phyloP scores from a whole-genome alignment of 2,113 vertebrate genomes.

The Cryptoleucopteryx plumbea region DNA sequence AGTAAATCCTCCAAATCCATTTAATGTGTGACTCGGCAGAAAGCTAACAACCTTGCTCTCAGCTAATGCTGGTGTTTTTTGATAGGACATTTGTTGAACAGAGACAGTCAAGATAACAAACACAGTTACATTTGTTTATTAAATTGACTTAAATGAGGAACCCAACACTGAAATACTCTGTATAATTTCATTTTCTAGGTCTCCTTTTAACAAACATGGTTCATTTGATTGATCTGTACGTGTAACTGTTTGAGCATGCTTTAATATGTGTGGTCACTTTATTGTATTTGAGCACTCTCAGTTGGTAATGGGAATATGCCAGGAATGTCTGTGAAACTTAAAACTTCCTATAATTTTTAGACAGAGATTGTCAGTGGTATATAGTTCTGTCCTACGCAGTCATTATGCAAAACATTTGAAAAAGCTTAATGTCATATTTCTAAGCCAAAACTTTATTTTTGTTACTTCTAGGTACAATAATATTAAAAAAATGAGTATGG shows the following conservation, averaged over 20 bases:
- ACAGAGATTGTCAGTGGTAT: background rate
- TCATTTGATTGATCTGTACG: background rate
- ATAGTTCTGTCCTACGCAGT: background rate
- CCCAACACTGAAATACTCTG: background rate
- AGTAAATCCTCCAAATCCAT: background rate
- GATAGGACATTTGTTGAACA: background rate
- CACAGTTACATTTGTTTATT: no score
- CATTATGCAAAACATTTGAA: fast-evolving
- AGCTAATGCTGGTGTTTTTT: background rate
- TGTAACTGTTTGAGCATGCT: background rate
- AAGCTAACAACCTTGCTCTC: background rate
- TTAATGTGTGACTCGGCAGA: background rate
- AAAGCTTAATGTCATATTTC: background rate
- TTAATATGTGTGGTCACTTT: background rate
- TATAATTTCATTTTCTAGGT: background rate
- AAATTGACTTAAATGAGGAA: background rate
- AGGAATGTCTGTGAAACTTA: background rate
- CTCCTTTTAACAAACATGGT: background rate
- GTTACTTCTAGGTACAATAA: background rate
- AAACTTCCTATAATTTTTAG: background rate
- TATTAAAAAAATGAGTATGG: background rate
- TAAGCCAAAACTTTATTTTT: background rate
- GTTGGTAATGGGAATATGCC: background rate
- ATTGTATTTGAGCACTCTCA: background rate
- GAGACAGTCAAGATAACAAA: background rate